Evolutionary conservation across 1,140 invertebrate species (phyloP).

Genomic region (Coelopa frigida): DNA sequence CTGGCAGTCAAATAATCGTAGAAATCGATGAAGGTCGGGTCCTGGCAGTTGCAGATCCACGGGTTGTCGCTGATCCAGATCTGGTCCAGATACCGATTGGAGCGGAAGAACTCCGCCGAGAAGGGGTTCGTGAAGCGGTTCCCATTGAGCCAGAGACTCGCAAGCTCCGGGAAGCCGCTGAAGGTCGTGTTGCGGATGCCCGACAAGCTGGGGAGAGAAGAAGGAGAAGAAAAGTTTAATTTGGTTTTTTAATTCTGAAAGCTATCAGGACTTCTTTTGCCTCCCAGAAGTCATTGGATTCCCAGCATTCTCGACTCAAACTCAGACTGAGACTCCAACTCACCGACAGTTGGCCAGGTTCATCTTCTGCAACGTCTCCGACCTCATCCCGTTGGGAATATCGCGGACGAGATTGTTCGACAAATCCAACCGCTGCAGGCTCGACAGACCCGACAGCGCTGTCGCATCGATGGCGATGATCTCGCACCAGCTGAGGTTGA

Average conservation of each 20-base stretch:
- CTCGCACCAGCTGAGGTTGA: conserved; percentile 56
- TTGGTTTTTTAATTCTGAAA: too few species aligned
- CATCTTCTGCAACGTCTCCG: conserved; percentile 49
- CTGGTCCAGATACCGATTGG: conserved; percentile 51
- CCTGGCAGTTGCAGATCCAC: conserved; percentile 62
- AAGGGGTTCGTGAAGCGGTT: conserved; percentile 58
- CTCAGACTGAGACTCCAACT: conserved; percentile 11
- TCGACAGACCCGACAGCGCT: conserved; percentile 49
- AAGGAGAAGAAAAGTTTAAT: neutral
- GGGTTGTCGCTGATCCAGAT: conserved; percentile 60
- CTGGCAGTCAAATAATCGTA: conserved; percentile 53
- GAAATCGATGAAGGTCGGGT: conserved; percentile 50
- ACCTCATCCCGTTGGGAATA: conserved; percentile 51
- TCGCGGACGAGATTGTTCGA: conserved; percentile 52
- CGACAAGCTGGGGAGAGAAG: conserved; percentile 17
- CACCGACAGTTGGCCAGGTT: conserved; percentile 50
- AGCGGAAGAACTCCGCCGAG: conserved; percentile 50
- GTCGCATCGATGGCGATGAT: conserved; percentile 49
- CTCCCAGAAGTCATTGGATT: neutral
- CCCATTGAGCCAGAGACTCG: conserved; percentile 53
- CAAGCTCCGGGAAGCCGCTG: conserved; percentile 49
- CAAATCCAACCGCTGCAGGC: conserved; percentile 50
- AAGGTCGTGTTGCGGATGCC: conserved; percentile 47
- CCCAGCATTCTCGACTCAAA: neutral
- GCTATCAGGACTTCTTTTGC: too few species aligned